Conservation (phyloP, 1,140 invertebrate genomes). For the Aradophagus sp. region DNA sequence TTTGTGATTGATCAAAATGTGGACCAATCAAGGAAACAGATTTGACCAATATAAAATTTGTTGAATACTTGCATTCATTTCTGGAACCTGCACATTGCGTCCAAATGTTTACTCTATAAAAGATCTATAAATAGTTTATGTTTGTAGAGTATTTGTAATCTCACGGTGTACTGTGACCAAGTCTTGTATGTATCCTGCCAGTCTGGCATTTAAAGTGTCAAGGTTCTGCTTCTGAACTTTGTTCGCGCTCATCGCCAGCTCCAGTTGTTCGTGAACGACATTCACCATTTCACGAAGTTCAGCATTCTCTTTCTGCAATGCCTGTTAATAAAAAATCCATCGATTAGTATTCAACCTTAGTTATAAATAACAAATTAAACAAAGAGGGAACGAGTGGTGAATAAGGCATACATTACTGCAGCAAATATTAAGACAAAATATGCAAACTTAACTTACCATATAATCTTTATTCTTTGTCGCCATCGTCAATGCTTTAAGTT, state of each 20-base stretch:
- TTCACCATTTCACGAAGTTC: conserved; percentile 82
- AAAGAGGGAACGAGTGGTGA: not conserved
- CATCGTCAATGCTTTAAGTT: conserved; percentile 78
- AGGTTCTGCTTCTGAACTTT: conserved; percentile 90
- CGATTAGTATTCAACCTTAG: not conserved
- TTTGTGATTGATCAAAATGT: conserved; percentile 29
- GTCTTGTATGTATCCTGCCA: conserved; percentile 90
- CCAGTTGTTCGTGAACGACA: conserved; percentile 87
- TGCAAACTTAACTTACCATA: conserved; percentile 62
- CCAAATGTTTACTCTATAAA: conserved; percentile 65
- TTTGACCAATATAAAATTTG: conserved; percentile 53
- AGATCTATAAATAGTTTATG: conserved; percentile 77
- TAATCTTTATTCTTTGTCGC: conserved; percentile 74
- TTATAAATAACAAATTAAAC: not conserved
- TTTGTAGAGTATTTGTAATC: conserved; percentile 85
- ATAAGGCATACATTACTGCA: too few species aligned
- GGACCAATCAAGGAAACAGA: conserved; percentile 44
- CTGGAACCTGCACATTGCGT: conserved; percentile 42
- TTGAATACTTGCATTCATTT: conserved; percentile 33
- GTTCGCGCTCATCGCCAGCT: conserved; percentile 86
- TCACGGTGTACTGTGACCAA: conserved; percentile 89
- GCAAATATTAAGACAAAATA: not conserved
- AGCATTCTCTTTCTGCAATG: conserved; percentile 83
- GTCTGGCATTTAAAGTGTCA: conserved; percentile 87
- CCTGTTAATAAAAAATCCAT: conserved; percentile 58